Evolutionary conservation across 2,797 vertebrate genomes (phyloP).

Genomic region (Poeciliopsis gracilis): DNA sequence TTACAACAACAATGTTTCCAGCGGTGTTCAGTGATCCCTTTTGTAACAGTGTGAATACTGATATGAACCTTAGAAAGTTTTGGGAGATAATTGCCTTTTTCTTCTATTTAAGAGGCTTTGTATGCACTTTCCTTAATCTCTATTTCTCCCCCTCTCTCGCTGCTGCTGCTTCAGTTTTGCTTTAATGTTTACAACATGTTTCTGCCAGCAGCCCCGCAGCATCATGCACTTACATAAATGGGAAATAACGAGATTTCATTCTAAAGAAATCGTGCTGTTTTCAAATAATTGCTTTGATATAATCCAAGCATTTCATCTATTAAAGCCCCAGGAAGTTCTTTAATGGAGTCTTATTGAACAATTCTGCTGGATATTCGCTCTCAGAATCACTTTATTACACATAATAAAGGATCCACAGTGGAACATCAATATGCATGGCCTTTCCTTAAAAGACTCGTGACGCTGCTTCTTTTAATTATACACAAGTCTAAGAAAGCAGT

Average conservation of each 20-base stretch:
- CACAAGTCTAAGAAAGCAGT: neutral
- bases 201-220: constrained; percentile 47
- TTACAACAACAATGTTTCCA: constrained; percentile 39
- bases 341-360: constrained; percentile 44
- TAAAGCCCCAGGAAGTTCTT: constrained; percentile 52
- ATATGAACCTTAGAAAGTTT: constrained; percentile 35
- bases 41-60: constrained; percentile 43
- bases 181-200: constrained; percentile 56
- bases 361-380: constrained; percentile 13
- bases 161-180: constrained; percentile 32
- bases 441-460: constrained; percentile 1
- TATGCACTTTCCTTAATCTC: constrained; percentile 52
- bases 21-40: constrained; percentile 24
- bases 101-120: constrained; percentile 34
- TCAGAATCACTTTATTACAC: constrained; percentile 19
- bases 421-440: constrained; percentile 5
- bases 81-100: constrained; percentile 47
- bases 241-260: constrained; percentile 57
- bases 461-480: neutral
- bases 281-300: constrained; percentile 73
- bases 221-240: constrained; percentile 43
- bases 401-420: constrained; percentile 18
- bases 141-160: neutral
- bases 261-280: constrained; percentile 37
- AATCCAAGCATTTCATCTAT: constrained; percentile 65